Conservation (phyloP, 1,140 invertebrate genomes). For the Druon quercuslanigerum region DNA sequence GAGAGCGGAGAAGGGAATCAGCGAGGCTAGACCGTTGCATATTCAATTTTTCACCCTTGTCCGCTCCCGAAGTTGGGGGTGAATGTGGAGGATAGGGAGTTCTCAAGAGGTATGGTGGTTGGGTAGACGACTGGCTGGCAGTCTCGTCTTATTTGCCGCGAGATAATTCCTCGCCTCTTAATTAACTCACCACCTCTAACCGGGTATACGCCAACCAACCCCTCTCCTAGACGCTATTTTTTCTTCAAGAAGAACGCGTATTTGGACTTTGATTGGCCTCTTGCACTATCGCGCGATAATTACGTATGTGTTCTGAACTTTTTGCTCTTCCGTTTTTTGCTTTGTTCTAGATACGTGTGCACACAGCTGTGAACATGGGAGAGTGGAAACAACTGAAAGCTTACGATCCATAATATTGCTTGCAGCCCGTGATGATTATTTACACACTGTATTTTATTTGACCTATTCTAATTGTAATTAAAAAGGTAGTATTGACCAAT, state of each 20-base stretch:
- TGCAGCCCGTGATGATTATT: too few relatives aligned
- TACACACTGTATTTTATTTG: too few relatives aligned
- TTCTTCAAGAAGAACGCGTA: conserved; percentile 21
- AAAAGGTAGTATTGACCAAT: too few relatives aligned
- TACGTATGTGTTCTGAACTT: conserved; percentile 6
- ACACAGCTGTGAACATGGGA: neutral
- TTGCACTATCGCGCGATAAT: conserved; percentile 3
- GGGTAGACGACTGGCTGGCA: conserved; percentile 36
- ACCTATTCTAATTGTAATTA: too few relatives aligned
- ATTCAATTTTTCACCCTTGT: conserved; percentile 53
- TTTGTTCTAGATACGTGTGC: conserved; percentile 16
- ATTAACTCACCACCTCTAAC: conserved; percentile 60
- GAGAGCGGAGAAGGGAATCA: conserved; percentile 46
- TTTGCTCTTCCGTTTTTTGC: neutral
- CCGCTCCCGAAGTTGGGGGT: neutral
- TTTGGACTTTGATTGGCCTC: conserved; percentile 24
- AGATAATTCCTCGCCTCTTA: conserved; percentile 60
- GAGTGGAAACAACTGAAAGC: too few relatives aligned
- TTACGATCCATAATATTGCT: too few relatives aligned
- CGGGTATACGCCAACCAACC: neutral
- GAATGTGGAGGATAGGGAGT: conserved; percentile 13
- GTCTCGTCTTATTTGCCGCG: conserved; percentile 49
- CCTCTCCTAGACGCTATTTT: neutral
- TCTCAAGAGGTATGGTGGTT: conserved; percentile 24
- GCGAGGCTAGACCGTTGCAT: conserved; percentile 47